A percentile compares a stretch with the other conserved stretches of the same genome.
These are phyloP conservation scores for Sternarchorhynchus goeldii DNA, from an alignment of 2,797 vertebrate genomes.

Conservation along the genomic window DNA sequence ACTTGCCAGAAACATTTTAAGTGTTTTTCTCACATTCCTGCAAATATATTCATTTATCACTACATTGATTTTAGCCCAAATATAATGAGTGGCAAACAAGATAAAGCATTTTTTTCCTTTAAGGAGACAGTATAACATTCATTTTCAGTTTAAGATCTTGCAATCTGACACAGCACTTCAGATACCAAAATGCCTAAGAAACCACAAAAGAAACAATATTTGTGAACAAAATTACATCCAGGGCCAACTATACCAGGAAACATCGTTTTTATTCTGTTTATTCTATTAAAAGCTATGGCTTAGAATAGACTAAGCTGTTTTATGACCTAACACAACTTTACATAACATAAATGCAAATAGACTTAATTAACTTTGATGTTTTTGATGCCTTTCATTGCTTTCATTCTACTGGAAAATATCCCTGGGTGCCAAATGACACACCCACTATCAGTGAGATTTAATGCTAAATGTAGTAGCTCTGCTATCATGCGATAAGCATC, in stretches of 20 bases:
- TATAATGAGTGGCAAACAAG: slow-evolving; percentile 12
- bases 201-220: neutral
- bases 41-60: neutral
- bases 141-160: neutral
- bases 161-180: no score
- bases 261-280: no score
- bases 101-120: slow-evolving; percentile 55
- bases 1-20: slow-evolving; percentile 17
- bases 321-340: slow-evolving; percentile 6
- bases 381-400: slow-evolving; percentile 24
- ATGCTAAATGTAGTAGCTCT: neutral
- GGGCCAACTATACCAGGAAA: no score
- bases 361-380: slow-evolving; percentile 17
- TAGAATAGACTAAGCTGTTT: neutral
- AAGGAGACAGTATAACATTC: slow-evolving; percentile 51
- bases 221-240: neutral
- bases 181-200: neutral
- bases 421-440: slow-evolving; percentile 24
- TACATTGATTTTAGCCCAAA: neutral
- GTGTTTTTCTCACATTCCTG: neutral
- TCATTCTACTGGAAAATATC: slow-evolving; percentile 13
- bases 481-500: slow-evolving; percentile 4
- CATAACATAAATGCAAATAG: neutral
- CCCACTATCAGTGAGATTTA: slow-evolving; percentile 7
- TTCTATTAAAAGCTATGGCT: neutral